Percentiles rank a stretch among this genome's conserved stretches.
Conservation (phyloP, 2,113 vertebrate species). For the Notothenia coriiceps region DNA sequence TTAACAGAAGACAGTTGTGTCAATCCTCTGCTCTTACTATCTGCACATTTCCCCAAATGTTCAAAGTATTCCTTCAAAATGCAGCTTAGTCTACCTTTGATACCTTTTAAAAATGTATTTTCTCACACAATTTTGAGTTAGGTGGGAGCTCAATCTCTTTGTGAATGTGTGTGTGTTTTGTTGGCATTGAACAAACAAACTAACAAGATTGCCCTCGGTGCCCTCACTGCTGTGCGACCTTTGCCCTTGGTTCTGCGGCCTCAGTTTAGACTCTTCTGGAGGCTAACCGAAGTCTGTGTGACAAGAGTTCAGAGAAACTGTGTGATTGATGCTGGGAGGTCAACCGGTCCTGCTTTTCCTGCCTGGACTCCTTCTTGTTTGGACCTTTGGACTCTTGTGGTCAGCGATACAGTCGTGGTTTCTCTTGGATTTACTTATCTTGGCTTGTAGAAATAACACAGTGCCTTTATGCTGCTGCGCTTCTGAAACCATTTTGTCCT, state of each 20-base stretch:
- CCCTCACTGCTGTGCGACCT: constrained; percentile 49
- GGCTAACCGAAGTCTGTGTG: constrained; percentile 28
- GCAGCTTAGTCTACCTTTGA: background rate
- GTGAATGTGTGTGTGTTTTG: background rate
- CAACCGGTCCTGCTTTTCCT: constrained; percentile 11
- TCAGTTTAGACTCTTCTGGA: constrained; percentile 34
- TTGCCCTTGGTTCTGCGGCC: constrained; percentile 49
- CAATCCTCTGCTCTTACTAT: background rate
- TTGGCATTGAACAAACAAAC: constrained; percentile 28
- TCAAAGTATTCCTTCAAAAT: background rate
- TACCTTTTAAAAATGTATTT: constrained; percentile 7
- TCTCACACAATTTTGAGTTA: constrained; percentile 11
- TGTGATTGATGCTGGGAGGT: constrained; percentile 43
- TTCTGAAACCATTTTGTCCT: constrained; percentile 43
- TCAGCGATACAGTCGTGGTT: constrained; percentile 17
- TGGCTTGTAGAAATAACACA: constrained; percentile 71
- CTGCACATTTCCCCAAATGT: background rate
- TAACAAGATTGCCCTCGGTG: constrained; percentile 30
- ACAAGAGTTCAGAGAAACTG: constrained; percentile 42
- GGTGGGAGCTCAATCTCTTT: background rate
- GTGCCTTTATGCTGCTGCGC: constrained; percentile 74
- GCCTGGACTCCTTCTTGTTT: constrained; percentile 27
- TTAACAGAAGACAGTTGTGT: background rate
- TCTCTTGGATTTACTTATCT: constrained; percentile 50
- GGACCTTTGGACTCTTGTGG: constrained; percentile 32